Percentiles rank a stretch among this genome's conserved stretches.
Evolutionary conservation across 2,113 vertebrate genomes (phyloP).

Genomic region (Chinchilla lanigera): DNA sequence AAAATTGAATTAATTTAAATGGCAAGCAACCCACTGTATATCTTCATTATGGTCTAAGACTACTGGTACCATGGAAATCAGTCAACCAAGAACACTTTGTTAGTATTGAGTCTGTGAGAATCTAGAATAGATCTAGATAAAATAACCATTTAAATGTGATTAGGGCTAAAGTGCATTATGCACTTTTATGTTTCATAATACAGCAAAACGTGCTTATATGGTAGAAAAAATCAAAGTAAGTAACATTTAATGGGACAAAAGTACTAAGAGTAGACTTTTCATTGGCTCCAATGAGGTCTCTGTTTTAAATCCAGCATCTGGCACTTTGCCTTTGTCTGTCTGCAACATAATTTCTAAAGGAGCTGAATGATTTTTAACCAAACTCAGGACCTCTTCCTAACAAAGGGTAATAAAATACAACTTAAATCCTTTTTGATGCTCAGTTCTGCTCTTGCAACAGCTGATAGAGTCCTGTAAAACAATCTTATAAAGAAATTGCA

Average conservation of each 20-base stretch:
- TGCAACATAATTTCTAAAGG: conserved; percentile 74
- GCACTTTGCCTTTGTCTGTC: conserved; percentile 77
- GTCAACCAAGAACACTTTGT: conserved; percentile 52
- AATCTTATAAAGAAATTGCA: conserved; percentile 56
- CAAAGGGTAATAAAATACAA: conserved; percentile 71
- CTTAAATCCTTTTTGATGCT: conserved; percentile 61
- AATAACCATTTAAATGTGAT: conserved; percentile 73
- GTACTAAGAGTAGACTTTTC: conserved; percentile 75
- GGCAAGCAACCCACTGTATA: conserved; percentile 52
- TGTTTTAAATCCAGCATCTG: conserved; percentile 69
- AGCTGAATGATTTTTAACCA: conserved; percentile 76
- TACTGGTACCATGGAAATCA: conserved; percentile 54
- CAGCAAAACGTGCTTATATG: conserved; percentile 69
- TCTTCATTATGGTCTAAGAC: conserved; percentile 66
- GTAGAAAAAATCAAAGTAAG: conserved; percentile 66
- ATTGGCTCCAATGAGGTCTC: conserved; percentile 74
- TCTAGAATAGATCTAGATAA: conserved; percentile 58
- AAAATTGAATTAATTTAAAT: conserved; percentile 79
- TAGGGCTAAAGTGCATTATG: conserved; percentile 68
- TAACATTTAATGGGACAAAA: conserved; percentile 61
- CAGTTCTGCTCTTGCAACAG: conserved; percentile 60
- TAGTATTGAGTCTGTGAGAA: conserved; percentile 48
- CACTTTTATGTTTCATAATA: conserved; percentile 72
- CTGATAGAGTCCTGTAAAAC: conserved; percentile 63
- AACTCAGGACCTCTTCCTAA: conserved; percentile 70